phyloP scores from a whole-genome alignment of 2,113 vertebrate genomes.

The Glareola pratincola region DNA sequence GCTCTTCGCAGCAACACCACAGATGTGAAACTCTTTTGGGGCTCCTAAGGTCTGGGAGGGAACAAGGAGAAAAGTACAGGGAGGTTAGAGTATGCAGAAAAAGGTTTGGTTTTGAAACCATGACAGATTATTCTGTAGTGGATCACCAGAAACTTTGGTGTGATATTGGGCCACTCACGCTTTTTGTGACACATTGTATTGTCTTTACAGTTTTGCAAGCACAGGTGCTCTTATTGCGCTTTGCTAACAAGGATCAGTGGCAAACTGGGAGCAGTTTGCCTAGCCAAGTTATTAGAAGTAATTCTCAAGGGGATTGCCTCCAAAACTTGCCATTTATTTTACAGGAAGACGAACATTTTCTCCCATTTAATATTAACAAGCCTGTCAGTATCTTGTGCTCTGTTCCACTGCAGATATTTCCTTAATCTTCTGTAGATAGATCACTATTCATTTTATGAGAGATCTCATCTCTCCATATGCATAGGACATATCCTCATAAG shows the following conservation, averaged over 20 bases:
- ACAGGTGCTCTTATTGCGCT: neutral
- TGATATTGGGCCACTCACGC: neutral
- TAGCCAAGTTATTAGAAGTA: neutral
- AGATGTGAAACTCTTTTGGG: neutral
- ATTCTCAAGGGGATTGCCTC: neutral
- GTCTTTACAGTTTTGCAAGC: neutral
- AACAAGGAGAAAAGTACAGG: neutral
- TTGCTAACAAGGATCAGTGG: neutral
- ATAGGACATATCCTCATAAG: neutral
- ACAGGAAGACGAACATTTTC: neutral
- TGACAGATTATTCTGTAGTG: neutral
- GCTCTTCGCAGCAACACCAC: neutral
- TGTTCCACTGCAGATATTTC: neutral
- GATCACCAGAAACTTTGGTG: neutral
- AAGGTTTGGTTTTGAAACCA: neutral
- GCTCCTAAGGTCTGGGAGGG: neutral
- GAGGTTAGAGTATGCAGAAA: neutral
- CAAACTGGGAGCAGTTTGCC: neutral
- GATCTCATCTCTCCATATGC: neutral
- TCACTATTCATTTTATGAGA: neutral
- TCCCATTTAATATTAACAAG: neutral
- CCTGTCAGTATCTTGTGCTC: neutral
- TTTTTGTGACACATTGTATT: neutral
- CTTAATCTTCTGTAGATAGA: neutral
- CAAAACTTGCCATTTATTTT: neutral